These are phyloP conservation scores for Lepus townsendii DNA, from an alignment of 2,797 vertebrate species.

Conservation along the genomic window DNA sequence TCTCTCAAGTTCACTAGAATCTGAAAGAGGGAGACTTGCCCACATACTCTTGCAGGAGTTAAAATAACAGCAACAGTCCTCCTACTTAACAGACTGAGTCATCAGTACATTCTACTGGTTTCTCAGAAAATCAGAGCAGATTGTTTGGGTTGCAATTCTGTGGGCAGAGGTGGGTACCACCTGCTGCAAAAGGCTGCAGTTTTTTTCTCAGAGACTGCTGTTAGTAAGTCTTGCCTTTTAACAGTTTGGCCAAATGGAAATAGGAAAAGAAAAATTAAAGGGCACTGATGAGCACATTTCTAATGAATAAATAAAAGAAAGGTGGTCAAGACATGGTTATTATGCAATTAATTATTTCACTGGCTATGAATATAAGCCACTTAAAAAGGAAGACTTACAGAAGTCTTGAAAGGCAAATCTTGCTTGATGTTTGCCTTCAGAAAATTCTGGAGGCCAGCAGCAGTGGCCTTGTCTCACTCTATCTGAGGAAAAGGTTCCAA, in stretches of 20 bases:
- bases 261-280: neutral
- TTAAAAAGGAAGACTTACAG: neutral
- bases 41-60: slow-evolving; percentile 76
- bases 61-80: slow-evolving; percentile 81
- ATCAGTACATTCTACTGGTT: slow-evolving; percentile 76
- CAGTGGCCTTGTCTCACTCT: neutral
- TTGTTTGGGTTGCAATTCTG: slow-evolving; percentile 81
- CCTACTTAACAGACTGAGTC: slow-evolving; percentile 85
- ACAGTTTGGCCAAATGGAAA: slow-evolving; percentile 55
- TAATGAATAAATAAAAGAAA: neutral
- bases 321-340: neutral
- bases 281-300: neutral
- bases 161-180: slow-evolving; percentile 74
- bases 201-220: neutral
- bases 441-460: neutral
- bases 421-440: neutral
- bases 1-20: slow-evolving; percentile 52
- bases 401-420: neutral
- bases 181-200: slow-evolving; percentile 61
- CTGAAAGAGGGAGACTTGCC: slow-evolving; percentile 74
- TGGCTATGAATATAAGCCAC: neutral
- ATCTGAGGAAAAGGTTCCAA: neutral
- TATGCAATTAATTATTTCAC: neutral
- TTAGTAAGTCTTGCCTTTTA: slow-evolving; percentile 61
- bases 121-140: slow-evolving; percentile 80